Evolutionary conservation across 2,797 vertebrate genomes (phyloP), one percentile per base, ranked within the genome.

Genomic region (Clamator glandarius): DNA sequence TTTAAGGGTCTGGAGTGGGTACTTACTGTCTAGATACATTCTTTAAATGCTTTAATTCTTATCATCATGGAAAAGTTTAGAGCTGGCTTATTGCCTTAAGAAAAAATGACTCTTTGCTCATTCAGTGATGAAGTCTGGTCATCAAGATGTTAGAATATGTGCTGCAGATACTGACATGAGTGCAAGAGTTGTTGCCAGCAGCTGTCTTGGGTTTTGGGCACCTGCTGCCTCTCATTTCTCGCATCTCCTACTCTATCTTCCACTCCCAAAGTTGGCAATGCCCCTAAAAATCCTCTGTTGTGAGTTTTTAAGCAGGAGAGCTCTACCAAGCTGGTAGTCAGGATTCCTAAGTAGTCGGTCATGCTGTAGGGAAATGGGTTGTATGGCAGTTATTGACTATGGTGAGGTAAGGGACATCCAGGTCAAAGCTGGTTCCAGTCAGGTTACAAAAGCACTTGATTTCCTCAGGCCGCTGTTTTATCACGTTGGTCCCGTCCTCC

Each of bases 61-160:
- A 46, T 97, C 88, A 77, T 94, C 46, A 24, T 97, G 96, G 89
- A 87, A 94, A 96, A 97, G 76, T 91, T 95, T 93, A 89, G 87
- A 95, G 59, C 72, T 96, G 92, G 93, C 94, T 97, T 96, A 96
- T 75, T 88, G 64, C 75, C 90, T 87, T 93, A 80, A 94, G 84
- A 95, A 97, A 83, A 94, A 94, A 81, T 88, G 78, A 66, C 87
- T 95, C 89, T 97, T 88, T 92, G 90, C 89, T 87, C 48, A 95
- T 96, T 94, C 95, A 94, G 91, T 78, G 89, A 91, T 87, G 91
- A 97, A 83, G 92, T 96, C 91, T 97, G 96, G 92, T 92, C 93
- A 89, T 92, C 62, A 78, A 92, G 91, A 96, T 92, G 90, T 79
- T 81, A 52, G 84, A 74, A 86, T 93, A 83, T 88, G 62, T 84